Percentiles rank a stretch among this genome's conserved stretches.
Conservation (phyloP, 1,140 invertebrate species). For the Theocolax elegans region DNA sequence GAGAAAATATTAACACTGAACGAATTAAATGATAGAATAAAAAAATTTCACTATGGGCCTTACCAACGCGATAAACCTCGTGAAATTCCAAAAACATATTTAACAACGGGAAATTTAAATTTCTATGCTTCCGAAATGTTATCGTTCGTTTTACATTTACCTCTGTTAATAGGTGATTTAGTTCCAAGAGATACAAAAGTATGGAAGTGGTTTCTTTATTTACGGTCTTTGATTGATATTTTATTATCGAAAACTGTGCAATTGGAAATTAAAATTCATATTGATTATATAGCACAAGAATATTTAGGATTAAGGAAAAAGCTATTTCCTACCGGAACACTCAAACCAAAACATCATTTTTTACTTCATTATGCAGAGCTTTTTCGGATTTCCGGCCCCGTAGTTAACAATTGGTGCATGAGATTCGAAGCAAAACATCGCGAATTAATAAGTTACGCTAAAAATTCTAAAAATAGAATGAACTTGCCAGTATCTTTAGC, state of each 20-base stretch:
- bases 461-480: neutral
- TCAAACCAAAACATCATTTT: slow-evolving; percentile 35
- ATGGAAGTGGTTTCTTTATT: slow-evolving; percentile 23
- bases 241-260: slow-evolving; percentile 17
- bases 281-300: neutral
- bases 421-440: slow-evolving; percentile 16
- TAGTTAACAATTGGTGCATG: slow-evolving; percentile 26
- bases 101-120: neutral
- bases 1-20: neutral
- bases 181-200: neutral
- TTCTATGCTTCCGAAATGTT: slow-evolving; percentile 27
- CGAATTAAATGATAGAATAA: neutral
- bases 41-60: neutral
- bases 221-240: slow-evolving; percentile 25
- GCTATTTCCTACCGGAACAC: slow-evolving; percentile 13
- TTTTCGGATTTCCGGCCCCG: slow-evolving; percentile 1
- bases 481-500: slow-evolving; percentile 11
- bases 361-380: slow-evolving; percentile 7
- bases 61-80: neutral
- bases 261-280: slow-evolving; percentile 3
- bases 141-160: slow-evolving; percentile 3
- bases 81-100: neutral
- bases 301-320: slow-evolving; percentile 12
- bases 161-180: slow-evolving; percentile 17
- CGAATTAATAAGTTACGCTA: neutral